Base-by-base conservation (phyloP, 1,140 invertebrate genomes). In the Paramacrobiotus metropolitanus region DNA sequence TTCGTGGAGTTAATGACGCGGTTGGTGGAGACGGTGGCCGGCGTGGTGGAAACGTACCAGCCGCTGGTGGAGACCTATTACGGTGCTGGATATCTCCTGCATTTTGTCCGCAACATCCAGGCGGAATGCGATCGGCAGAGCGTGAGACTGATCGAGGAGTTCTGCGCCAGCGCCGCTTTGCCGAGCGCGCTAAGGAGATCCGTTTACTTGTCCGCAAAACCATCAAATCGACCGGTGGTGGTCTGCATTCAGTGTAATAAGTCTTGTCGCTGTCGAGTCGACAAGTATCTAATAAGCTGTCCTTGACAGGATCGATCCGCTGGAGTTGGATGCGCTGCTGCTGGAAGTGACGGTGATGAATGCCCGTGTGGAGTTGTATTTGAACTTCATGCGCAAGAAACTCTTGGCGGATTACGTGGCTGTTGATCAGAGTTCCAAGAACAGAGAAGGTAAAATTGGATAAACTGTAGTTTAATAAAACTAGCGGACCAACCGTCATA, bases 31-130 rank as follows among this genome's bases (percentile, higher is more conserved):
- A 82, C 82, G 24, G 83, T 93, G 64, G 91, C 91, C 1, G 74
- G 85, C 48, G 80, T 87, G 24, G 76, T 95, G 44, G 89, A 94
- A 75, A 80, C 87, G 28, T 86, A 93, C 74, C 87, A 93, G 68
- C 87, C 91, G 1, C 78, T 94, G 29, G 82, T 95, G 34, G 89
- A 94, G 71, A 90, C 86, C 3, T 92, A 86, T 73, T 96, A 95
- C 76, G 89, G 90, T 60, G 82, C 82, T 31, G 85, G 86, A 2
- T 78, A 79, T 68, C 72, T 93, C 34, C 71, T 86, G 45, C 78
- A 77, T 4, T 80, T 85, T 61, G 75, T 87, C 60, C 76, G 72
- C 61, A 79, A 82, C 67, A 70, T 93, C 60, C 87, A 93, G 71
- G 81, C 80, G 68, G 88, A 93, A 74, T 93, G 88, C 71, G 87